phyloP scores from a whole-genome alignment of 2,113 vertebrate genomes.

The Cyanistes caeruleus region DNA sequence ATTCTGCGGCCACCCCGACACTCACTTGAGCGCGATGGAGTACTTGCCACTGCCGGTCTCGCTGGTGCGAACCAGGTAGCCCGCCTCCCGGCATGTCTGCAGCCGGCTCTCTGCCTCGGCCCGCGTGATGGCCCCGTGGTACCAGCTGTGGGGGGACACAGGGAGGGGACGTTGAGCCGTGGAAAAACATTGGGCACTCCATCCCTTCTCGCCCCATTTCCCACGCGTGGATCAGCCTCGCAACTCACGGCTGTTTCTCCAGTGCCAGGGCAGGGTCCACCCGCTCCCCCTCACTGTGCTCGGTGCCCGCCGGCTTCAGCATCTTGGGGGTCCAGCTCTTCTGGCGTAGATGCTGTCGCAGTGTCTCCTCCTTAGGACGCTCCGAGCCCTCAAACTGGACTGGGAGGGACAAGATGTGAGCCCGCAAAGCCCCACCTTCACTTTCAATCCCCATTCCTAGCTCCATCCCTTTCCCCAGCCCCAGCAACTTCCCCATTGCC shows the following conservation, averaged over 20 bases:
- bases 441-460: background rate
- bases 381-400: constrained; percentile 91
- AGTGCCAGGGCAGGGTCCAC: constrained; percentile 86
- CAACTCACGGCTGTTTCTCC: constrained; percentile 90
- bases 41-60: constrained; percentile 93
- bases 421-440: background rate
- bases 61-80: constrained; percentile 92
- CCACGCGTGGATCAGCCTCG: rapidly evolving
- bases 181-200: background rate
- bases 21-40: constrained; percentile 96
- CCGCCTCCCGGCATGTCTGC: constrained; percentile 89
- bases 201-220: rapidly evolving
- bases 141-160: constrained; percentile 80
- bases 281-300: constrained; percentile 74
- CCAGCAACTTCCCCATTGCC: background rate
- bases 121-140: constrained; percentile 89
- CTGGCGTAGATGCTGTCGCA: constrained; percentile 80
- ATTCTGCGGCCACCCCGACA: constrained; percentile 42
- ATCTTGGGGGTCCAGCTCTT: constrained; percentile 91
- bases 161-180: background rate
- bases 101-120: constrained; percentile 91
- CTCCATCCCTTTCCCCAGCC: background rate
- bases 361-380: constrained; percentile 78
- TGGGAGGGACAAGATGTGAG: constrained; percentile 48
- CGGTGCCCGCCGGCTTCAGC: constrained; percentile 70